Evolutionary conservation across 2,888 invertebrate species (phyloP).

Genomic region (Zelleria hepariella): DNA sequence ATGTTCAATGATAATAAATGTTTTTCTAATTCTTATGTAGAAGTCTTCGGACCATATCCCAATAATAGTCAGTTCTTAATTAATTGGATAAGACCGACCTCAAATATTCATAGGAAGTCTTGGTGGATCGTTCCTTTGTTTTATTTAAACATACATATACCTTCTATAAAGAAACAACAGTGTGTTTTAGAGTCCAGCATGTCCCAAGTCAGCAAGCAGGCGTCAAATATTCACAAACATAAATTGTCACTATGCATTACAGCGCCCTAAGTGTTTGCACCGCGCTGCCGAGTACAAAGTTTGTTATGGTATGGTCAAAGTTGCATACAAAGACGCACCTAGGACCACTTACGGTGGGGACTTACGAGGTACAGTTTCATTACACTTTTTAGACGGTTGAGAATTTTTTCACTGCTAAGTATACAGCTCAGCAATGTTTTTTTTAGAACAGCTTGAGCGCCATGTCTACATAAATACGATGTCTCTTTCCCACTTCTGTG

Average conservation of each 20-base stretch:
- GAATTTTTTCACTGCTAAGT: too few relatives aligned
- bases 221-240: not conserved
- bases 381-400: not conserved
- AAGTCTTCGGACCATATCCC: too few relatives aligned
- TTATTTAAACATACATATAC: not conserved
- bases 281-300: slow-evolving; percentile 37
- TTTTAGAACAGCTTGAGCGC: too few relatives aligned
- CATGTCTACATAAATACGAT: too few relatives aligned
- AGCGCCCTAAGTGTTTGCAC: not conserved
- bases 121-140: not conserved
- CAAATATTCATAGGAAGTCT: too few relatives aligned
- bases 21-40: too few relatives aligned
- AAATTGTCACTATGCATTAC: not conserved
- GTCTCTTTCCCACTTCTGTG: too few relatives aligned
- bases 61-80: too few relatives aligned
- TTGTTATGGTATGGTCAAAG: slow-evolving; percentile 50
- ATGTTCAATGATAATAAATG: too few relatives aligned
- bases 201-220: not conserved
- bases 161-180: not conserved
- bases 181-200: not conserved
- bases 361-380: not conserved
- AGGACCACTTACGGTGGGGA: not conserved
- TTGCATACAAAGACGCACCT: slow-evolving; percentile 21
- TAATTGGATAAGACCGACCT: too few relatives aligned
- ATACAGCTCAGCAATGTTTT: too few relatives aligned